Conservation (phyloP, 1,140 invertebrate species). For the Calliopsis andreniformis region DNA sequence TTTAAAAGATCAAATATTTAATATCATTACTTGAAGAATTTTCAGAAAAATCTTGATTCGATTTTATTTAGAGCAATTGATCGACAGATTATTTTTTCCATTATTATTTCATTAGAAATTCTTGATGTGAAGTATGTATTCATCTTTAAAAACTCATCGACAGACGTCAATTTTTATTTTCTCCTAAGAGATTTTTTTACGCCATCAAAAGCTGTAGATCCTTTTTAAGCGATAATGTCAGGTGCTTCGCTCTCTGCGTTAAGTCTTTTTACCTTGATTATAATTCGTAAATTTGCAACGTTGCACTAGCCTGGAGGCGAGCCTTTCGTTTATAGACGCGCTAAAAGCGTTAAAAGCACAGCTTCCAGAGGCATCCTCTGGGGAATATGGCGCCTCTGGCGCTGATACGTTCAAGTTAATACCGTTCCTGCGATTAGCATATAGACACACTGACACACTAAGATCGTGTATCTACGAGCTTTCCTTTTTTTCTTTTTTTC, state of each 20-base stretch:
- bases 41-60: no score
- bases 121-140: no score
- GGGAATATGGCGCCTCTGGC: conserved; percentile 15
- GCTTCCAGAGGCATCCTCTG: background rate
- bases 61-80: no score
- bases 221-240: no score
- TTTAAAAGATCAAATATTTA: no score
- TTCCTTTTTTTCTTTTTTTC: conserved; percentile 23
- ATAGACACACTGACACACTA: conserved; percentile 80
- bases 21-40: no score
- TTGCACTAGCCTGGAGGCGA: background rate
- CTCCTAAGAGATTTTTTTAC: no score
- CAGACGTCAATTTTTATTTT: no score
- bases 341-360: conserved; percentile 43
- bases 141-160: no score
- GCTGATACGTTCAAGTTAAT: conserved; percentile 23
- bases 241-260: background rate
- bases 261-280: background rate
- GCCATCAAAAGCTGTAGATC: no score
- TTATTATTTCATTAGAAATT: no score
- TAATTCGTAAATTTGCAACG: background rate
- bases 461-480: conserved; percentile 60
- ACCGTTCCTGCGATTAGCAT: conserved; percentile 75
- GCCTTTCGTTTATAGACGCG: conserved; percentile 17
- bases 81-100: no score